Evolutionary conservation across 2,888 invertebrate genomes (phyloP).

Genomic region (Mellilla xanthometata): DNA sequence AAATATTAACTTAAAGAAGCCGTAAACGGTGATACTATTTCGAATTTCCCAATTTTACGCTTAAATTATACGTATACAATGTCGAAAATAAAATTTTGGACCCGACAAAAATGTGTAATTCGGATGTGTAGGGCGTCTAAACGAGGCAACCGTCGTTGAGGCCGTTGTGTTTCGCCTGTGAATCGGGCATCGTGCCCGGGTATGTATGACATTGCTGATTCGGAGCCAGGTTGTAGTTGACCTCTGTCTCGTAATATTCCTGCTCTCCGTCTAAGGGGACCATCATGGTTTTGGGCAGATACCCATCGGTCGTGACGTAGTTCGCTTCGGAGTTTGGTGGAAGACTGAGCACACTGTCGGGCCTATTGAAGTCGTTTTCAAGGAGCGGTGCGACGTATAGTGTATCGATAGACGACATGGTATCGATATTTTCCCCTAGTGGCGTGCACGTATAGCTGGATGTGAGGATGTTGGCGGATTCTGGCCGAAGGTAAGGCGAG

Average conservation of each 20-base stretch:
- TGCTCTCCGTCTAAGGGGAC: constrained; percentile 79
- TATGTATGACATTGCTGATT: constrained; percentile 82
- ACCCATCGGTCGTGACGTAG: constrained; percentile 69
- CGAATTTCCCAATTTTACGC: constrained; percentile 61
- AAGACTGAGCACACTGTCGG: constrained; percentile 73
- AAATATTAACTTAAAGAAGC: constrained; percentile 17
- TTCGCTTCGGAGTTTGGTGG: constrained; percentile 56
- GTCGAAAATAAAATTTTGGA: constrained; percentile 70
- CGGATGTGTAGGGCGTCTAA: constrained; percentile 47
- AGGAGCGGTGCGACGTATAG: constrained; percentile 64
- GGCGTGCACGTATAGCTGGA: constrained; percentile 75
- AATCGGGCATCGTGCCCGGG: constrained; percentile 63
- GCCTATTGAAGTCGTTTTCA: constrained; percentile 66
- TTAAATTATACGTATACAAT: constrained; percentile 73
- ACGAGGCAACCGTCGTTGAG: constrained; percentile 85
- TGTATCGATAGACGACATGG: constrained; percentile 64
- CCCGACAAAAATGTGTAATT: constrained; percentile 54
- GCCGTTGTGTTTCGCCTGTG: constrained; percentile 76
- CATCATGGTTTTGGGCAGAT: constrained; percentile 72
- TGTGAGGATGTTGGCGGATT: constrained; percentile 77
- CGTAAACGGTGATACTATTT: constrained; percentile 67
- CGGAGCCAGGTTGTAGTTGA: constrained; percentile 71
- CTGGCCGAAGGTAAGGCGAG: constrained; percentile 77
- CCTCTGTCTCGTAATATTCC: constrained; percentile 79
- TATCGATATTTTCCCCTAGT: constrained; percentile 66